phyloP scores from a whole-genome alignment of 2,113 vertebrate genomes.

The Kryptolebias marmoratus region DNA sequence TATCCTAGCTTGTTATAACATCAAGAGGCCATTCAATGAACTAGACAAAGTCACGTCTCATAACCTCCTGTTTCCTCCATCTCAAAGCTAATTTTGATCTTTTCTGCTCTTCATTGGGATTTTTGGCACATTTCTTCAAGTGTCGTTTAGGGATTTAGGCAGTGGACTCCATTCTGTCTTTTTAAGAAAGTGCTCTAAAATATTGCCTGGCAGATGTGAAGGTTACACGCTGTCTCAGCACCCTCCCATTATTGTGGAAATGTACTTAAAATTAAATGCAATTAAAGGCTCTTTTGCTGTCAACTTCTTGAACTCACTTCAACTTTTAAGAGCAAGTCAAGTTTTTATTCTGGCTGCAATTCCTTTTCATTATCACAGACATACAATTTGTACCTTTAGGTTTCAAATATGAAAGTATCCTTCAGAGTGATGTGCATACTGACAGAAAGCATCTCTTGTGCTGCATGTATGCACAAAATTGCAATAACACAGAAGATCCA shows the following conservation, averaged over 20 bases:
- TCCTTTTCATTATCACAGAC: constrained; percentile 20
- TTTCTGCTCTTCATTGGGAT: not conserved
- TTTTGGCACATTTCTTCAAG: constrained; percentile 13
- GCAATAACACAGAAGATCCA: constrained; percentile 21
- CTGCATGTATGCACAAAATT: not conserved
- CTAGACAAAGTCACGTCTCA: constrained; percentile 35
- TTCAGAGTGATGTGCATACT: constrained; percentile 36
- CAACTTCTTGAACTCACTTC: constrained; percentile 35
- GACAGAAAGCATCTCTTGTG: not conserved
- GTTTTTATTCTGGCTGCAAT: constrained; percentile 6
- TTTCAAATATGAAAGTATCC: constrained; percentile 21
- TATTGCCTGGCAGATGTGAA: constrained; percentile 15
- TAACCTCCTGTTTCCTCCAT: constrained; percentile 33
- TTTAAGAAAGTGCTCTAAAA: constrained; percentile 19
- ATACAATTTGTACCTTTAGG: constrained; percentile 26
- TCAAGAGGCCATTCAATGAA: constrained; percentile 6
- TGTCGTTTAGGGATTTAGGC: constrained; percentile 37
- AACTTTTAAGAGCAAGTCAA: not conserved
- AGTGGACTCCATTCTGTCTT: constrained; percentile 11
- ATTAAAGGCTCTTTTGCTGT: constrained; percentile 13
- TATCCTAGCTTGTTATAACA: constrained; percentile 36
- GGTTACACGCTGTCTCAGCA: constrained; percentile 29
- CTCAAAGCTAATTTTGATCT: constrained; percentile 19
- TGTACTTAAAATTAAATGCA: not conserved
- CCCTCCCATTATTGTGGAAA: constrained; percentile 18